Evolutionary conservation across 30 jellyfish, hydroid and myxozoan genomes (phyloP), one percentile per base, ranked within the genome.

Genomic region (Hydractinia echinata): DNA sequence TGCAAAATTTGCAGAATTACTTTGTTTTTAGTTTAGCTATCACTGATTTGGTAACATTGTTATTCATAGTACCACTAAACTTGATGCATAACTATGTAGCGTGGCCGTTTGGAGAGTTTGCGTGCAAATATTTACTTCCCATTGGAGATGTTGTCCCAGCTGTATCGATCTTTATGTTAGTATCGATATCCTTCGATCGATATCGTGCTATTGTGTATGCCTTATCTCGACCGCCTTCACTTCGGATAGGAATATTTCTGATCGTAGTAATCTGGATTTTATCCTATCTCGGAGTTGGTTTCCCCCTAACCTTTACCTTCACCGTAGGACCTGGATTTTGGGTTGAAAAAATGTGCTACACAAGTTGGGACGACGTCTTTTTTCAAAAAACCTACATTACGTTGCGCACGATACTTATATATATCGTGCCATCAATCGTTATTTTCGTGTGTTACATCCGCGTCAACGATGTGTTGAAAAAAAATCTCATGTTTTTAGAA

Each of bases 41-140:
- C 53, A 86, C 95, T 10, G 97, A 91, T 55, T 52, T 85, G 69
- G 79, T 85, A 51, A 82, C 92, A 30, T 55, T 86, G 77, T 18
- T 78, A 49, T 10, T 91, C 51, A 77, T 71, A 39, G 77, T 85
- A 16, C 96, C 94, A n/a, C 61, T 91, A 69, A 72, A 58, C 13
- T 73, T 86, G 11, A 61, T 53, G 56, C 89, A 83, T 8, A 87
- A 73, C 21, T 21, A 81, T 10, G 51, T 78, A 30, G 81, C 94
- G 15, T 91, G 97, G 97, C 97, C 97, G 8, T 86, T 91, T 14
- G 97, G 97, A 14, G 88, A 82, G 53, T 82, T 91, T 73, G 74
- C 81, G n/a, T 91, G 97, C 84, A 82, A 81, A 77, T 91, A 91
- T 78, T 54, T 91, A 48, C 79, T 85, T 39, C 89, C 92, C 54